Evolutionary conservation across 2,113 vertebrate species (phyloP).

Genomic region (Pituophis catenifer): DNA sequence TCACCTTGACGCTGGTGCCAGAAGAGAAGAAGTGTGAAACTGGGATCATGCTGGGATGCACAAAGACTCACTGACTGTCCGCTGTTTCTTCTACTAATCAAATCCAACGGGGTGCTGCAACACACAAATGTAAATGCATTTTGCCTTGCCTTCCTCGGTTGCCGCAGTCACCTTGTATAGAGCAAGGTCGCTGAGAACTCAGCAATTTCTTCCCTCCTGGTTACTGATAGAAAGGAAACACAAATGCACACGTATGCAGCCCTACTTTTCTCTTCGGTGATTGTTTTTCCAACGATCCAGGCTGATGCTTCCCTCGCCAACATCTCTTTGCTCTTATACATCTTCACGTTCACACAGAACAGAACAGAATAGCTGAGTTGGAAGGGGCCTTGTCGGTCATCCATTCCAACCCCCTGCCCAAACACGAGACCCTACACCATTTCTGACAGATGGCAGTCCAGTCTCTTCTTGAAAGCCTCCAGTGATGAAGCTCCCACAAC

Average conservation of each 20-base stretch:
- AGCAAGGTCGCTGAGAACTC: neutral
- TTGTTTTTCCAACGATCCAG: neutral
- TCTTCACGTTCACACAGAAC: neutral
- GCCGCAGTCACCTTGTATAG: constrained; percentile 7
- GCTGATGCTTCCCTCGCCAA: no score
- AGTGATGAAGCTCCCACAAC: no score
- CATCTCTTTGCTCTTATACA: neutral
- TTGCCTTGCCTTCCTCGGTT: neutral
- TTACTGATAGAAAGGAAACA: neutral
- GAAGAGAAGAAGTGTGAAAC: neutral
- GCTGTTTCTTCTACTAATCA: neutral
- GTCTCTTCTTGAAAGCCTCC: no score
- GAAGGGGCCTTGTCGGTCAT: neutral
- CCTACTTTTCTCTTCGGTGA: no score
- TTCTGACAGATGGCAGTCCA: no score
- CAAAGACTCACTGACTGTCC: neutral
- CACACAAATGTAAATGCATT: neutral
- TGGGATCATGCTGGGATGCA: neutral
- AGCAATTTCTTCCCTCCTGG: neutral
- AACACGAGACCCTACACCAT: neutral
- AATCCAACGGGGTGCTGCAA: neutral
- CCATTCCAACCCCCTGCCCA: no score
- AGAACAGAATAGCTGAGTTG: neutral
- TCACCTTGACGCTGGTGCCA: neutral
- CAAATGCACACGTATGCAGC: no score